Conservation (phyloP, 2,113 vertebrate genomes). For the Eulemur macaco region DNA sequence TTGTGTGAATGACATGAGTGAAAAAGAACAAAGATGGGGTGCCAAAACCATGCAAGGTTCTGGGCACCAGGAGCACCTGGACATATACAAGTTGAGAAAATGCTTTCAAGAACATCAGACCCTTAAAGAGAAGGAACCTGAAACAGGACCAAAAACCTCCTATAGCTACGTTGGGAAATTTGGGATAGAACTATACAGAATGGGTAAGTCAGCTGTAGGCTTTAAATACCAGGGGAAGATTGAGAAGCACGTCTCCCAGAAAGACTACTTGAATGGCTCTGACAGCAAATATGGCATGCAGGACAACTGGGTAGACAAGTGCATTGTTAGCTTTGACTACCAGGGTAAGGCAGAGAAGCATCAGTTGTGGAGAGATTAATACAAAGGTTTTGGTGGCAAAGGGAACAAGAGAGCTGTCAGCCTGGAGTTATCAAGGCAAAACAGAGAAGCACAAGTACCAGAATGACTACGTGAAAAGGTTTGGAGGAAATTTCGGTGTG, state of each 20-base stretch:
- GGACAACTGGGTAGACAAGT: too few relatives aligned
- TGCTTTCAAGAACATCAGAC: slow-evolving; percentile 92
- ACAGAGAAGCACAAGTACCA: slow-evolving; percentile 96
- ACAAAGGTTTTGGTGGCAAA: slow-evolving; percentile 87
- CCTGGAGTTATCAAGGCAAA: slow-evolving; percentile 96
- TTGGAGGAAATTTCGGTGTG: slow-evolving; percentile 89
- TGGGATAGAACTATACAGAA: slow-evolving; percentile 95
- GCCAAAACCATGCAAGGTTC: too few relatives aligned
- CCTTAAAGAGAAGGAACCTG: slow-evolving; percentile 93
- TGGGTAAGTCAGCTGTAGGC: slow-evolving; percentile 88
- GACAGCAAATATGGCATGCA: too few relatives aligned
- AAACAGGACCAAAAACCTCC: slow-evolving; percentile 92
- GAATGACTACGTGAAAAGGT: slow-evolving; percentile 97
- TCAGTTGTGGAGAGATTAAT: slow-evolving; percentile 82
- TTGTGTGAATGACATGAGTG: too few relatives aligned
- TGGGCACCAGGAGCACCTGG: too few relatives aligned
- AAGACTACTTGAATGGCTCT: too few relatives aligned
- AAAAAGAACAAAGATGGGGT: too few relatives aligned
- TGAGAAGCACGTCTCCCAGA: too few relatives aligned
- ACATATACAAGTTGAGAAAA: slow-evolving; percentile 92
- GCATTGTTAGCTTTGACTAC: too few relatives aligned
- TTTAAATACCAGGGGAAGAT: too few relatives aligned
- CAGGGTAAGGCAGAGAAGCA: too few relatives aligned
- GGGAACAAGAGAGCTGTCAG: slow-evolving; percentile 92
- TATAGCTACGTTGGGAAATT: slow-evolving; percentile 96